Percentiles rank a stretch among this genome's conserved stretches.
Evolutionary conservation across 2,888 invertebrate genomes (phyloP).

Genomic region (Lithophane ornitopus): DNA sequence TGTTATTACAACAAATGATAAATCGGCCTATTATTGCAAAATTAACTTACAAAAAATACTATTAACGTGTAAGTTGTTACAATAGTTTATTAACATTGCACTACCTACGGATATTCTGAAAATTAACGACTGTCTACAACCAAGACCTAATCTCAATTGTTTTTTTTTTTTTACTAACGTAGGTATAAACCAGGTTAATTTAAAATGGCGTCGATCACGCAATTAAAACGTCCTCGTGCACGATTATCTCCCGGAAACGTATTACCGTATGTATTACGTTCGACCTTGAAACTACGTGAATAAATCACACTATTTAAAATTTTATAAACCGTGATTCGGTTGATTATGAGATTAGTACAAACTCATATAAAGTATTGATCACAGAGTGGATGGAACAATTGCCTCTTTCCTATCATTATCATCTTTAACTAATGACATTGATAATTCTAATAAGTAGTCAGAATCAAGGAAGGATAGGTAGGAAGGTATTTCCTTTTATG

Average conservation of each 20-base stretch:
- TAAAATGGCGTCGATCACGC: conserved; percentile 50
- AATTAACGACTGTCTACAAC: neutral
- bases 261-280: conserved; percentile 1
- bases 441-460: too few species aligned
- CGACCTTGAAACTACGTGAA: conserved; percentile 34
- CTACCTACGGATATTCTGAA: neutral
- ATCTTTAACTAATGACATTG: neutral
- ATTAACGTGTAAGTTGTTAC: neutral
- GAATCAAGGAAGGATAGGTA: too few species aligned
- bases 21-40: neutral
- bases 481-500: too few species aligned
- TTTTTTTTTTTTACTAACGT: neutral
- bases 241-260: conserved; percentile 46
- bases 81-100: neutral
- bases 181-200: conserved; percentile 8
- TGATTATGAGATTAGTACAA: conserved; percentile 13
- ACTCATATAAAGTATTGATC: conserved; percentile 1
- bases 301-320: conserved; percentile 4
- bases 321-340: conserved; percentile 5
- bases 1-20: neutral
- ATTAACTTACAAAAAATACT: neutral
- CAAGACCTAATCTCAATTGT: conserved; percentile 3
- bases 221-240: conserved; percentile 33
- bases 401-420: neutral
- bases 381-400: neutral